Conservation (phyloP, 2,888 invertebrate genomes). For the Polyploca ridens region DNA sequence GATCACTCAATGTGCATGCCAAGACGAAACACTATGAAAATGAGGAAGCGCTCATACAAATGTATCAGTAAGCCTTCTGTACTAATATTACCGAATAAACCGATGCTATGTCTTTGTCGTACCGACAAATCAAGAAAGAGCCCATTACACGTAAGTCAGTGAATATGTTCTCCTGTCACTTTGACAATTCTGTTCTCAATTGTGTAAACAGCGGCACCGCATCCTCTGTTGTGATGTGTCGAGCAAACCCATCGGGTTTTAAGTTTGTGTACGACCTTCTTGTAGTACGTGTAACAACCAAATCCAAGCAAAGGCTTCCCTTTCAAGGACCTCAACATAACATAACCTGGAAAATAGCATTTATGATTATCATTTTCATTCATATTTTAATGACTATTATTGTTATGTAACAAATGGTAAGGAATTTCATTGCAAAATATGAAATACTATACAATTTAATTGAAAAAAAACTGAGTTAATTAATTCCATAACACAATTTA, state of each 20-base stretch:
- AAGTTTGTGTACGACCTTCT: slow-evolving; percentile 24
- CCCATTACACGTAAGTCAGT: slow-evolving; percentile 19
- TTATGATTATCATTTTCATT: too few relatives aligned
- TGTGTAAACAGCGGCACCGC: slow-evolving; percentile 48
- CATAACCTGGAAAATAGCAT: slow-evolving; percentile 19
- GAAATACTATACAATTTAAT: too few relatives aligned
- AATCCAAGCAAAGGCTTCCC: slow-evolving; percentile 38
- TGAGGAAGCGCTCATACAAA: too few relatives aligned
- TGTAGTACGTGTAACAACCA: slow-evolving; percentile 39
- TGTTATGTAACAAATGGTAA: too few relatives aligned
- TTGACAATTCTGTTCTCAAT: slow-evolving; percentile 29
- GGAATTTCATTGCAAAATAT: too few relatives aligned
- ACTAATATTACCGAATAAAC: too few relatives aligned
- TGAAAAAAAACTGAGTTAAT: too few relatives aligned
- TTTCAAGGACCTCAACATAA: slow-evolving; percentile 32
- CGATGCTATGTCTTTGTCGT: background rate
- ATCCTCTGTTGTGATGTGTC: slow-evolving; percentile 48
- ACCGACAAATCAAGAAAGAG: background rate
- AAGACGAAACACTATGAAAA: too few relatives aligned
- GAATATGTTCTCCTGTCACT: slow-evolving; percentile 32
- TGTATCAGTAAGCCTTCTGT: too few relatives aligned
- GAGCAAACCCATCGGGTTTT: slow-evolving; percentile 47
- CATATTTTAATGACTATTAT: too few relatives aligned
- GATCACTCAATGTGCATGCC: too few relatives aligned
- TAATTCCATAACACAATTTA: too few relatives aligned